These are phyloP conservation scores for Cherax quadricarinatus DNA, from an alignment of 1,140 invertebrate species.

Conservation along the genomic window DNA sequence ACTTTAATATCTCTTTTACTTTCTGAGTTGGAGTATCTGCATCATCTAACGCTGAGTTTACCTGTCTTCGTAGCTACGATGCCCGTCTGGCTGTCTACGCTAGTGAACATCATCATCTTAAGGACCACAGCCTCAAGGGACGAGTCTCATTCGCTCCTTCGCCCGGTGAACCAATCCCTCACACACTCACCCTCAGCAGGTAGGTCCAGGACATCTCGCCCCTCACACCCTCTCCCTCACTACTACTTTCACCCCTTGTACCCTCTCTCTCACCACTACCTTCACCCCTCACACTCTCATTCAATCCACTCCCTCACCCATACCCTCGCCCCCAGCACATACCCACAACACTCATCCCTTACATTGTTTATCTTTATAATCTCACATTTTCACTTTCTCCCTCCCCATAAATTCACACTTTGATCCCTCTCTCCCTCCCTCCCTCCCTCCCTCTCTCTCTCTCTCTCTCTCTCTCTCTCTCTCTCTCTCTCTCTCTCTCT, in stretches of 20 bases:
- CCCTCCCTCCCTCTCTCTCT: slow-evolving; percentile 26
- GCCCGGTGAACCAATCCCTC: slow-evolving; percentile 34
- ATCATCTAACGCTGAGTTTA: not conserved
- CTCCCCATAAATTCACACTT: too few species aligned
- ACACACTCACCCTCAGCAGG: slow-evolving; percentile 47
- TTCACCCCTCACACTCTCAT: too few species aligned
- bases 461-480: slow-evolving; percentile 25
- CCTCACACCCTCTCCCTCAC: not conserved
- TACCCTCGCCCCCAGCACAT: too few species aligned
- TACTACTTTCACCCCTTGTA: too few species aligned
- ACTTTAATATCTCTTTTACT: too few species aligned
- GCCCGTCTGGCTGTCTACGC: slow-evolving; percentile 44
- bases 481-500: slow-evolving; percentile 43
- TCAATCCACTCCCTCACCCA: too few species aligned
- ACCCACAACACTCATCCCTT: not conserved
- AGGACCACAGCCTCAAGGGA: slow-evolving; percentile 42
- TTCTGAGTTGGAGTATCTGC: too few species aligned
- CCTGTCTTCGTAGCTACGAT: slow-evolving; percentile 35
- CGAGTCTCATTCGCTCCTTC: slow-evolving; percentile 34
- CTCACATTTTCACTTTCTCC: not conserved
- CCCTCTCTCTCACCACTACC: not conserved
- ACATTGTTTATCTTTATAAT: not conserved
- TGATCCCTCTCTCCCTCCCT: slow-evolving; percentile 16
- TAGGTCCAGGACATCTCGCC: not conserved
- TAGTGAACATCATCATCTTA: slow-evolving; percentile 45